phyloP scores from a whole-genome alignment of 92 coral and sea anemone genomes.

The Bergia puertoricense region DNA sequence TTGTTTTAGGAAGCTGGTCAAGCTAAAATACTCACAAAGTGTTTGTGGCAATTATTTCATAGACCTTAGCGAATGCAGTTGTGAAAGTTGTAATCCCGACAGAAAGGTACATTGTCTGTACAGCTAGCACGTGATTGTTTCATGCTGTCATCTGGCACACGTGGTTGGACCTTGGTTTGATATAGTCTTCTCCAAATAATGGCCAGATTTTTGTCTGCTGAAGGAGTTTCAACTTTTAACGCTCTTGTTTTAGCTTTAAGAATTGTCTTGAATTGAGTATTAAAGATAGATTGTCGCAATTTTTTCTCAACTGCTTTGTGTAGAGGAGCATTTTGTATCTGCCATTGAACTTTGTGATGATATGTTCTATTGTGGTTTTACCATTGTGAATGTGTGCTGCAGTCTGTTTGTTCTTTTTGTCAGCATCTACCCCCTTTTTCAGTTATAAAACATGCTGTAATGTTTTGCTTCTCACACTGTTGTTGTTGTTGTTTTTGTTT shows the following conservation, averaged over 20 bases:
- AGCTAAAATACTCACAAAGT: slow-evolving; percentile 86
- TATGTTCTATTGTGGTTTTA: background rate
- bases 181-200: background rate
- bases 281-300: background rate
- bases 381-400: background rate
- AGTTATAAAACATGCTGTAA: background rate
- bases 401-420: background rate
- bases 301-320: background rate
- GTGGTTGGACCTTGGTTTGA: slow-evolving; percentile 32
- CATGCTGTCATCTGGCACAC: background rate
- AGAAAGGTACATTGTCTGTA: slow-evolving; percentile 93
- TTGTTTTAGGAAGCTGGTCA: slow-evolving; percentile 36
- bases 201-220: background rate
- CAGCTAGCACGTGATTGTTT: slow-evolving; percentile 59
- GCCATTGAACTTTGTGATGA: background rate
- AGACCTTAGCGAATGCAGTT: slow-evolving; percentile 99
- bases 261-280: background rate
- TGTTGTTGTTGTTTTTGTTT: background rate
- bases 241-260: background rate
- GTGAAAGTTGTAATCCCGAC: slow-evolving; percentile 99
- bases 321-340: background rate
- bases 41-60: slow-evolving; percentile 99
- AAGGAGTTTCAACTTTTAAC: background rate
- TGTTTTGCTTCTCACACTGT: too few species aligned
- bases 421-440: background rate